Conservation (phyloP, 2,888 invertebrate species). For the Drosophila austrosaltans region DNA sequence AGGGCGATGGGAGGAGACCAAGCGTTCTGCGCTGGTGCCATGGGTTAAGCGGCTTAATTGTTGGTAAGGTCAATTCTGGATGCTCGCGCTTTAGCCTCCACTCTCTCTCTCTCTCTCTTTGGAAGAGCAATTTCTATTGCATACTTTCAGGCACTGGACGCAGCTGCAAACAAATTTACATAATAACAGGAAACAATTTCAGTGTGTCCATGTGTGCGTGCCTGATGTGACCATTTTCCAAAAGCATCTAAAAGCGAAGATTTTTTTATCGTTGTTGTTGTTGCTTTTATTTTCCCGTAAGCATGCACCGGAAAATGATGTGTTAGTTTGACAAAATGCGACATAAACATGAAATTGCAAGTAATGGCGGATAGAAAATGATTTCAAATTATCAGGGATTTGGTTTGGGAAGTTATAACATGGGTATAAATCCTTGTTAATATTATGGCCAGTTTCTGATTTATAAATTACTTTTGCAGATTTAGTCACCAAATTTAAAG, state of each 20-base stretch:
- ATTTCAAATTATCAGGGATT: constrained; percentile 11
- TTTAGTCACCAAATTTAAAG: neutral
- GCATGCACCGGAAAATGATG: constrained; percentile 66
- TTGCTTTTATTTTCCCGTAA: neutral
- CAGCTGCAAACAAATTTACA: constrained; percentile 60
- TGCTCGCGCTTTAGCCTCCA: constrained; percentile 18
- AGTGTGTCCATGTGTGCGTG: constrained; percentile 61
- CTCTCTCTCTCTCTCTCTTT: neutral
- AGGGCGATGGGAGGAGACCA: constrained; percentile 21
- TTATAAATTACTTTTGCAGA: neutral
- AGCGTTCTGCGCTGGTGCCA: constrained; percentile 20
- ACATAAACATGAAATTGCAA: constrained; percentile 28
- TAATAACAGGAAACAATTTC: constrained; percentile 76
- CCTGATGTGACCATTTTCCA: constrained; percentile 35
- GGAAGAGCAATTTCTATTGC: constrained; percentile 47
- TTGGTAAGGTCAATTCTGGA: constrained; percentile 66
- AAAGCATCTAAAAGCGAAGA: constrained; percentile 14
- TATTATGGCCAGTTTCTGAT: neutral
- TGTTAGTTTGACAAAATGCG: constrained; percentile 74
- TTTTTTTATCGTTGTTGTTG: neutral
- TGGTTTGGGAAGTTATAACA: neutral
- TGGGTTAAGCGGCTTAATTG: constrained; percentile 74
- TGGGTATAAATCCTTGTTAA: neutral
- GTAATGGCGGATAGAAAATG: neutral
- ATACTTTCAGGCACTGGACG: constrained; percentile 25